Evolutionary conservation across 2,797 vertebrate species (phyloP).

Genomic region (Dallia pectoralis): DNA sequence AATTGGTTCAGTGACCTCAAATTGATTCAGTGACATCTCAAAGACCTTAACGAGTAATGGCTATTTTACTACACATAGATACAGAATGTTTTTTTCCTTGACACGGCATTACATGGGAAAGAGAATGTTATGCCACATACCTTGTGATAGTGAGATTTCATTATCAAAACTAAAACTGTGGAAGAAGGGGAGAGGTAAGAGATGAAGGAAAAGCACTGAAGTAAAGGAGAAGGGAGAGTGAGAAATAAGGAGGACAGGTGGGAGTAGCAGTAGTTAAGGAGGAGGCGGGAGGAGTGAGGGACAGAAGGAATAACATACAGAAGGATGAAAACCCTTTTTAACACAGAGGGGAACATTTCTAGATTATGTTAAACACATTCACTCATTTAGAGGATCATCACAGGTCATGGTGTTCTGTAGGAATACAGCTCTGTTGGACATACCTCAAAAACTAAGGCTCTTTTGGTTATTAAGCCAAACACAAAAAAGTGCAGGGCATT

Average conservation of each 20-base stretch:
- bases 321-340: neutral
- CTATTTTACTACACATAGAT: neutral
- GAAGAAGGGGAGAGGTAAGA: neutral
- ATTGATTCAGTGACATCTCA: conserved; percentile 46
- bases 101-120: neutral
- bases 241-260: conserved; percentile 6
- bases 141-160: neutral
- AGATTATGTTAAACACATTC: neutral
- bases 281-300: neutral
- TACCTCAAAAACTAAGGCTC: neutral
- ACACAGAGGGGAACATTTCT: neutral
- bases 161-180: conserved; percentile 29
- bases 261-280: conserved; percentile 5
- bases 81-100: neutral
- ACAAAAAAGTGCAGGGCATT: neutral
- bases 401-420: no score
- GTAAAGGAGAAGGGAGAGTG: neutral
- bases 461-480: neutral
- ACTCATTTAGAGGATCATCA: no score
- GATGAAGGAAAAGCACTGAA: neutral
- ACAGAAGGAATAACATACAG: neutral
- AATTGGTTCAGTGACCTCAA: conserved; percentile 52
- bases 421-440: neutral
- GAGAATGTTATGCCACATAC: neutral
- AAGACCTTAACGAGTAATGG: neutral